These are phyloP conservation scores for Drosophila arawakana DNA, from an alignment of 1,140 invertebrate species.

Conservation along the genomic window DNA sequence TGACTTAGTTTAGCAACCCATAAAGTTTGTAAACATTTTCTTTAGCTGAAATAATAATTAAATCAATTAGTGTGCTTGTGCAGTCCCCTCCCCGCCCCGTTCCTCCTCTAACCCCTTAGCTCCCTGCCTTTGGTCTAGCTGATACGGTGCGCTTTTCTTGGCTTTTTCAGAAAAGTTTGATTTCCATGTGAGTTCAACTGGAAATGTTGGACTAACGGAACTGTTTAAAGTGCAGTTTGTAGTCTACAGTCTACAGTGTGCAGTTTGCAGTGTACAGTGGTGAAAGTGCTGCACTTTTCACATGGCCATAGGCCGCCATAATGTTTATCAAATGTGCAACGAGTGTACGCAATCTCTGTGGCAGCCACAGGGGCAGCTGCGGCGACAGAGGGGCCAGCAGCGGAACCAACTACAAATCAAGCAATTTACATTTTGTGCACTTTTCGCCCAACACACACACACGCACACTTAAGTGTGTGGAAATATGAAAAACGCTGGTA, in stretches of 20 bases:
- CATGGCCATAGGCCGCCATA: slow-evolving; percentile 71
- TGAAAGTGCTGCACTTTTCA: slow-evolving; percentile 77
- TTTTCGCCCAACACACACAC: slow-evolving; percentile 44
- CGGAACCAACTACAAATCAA: slow-evolving; percentile 59
- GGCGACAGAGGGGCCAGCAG: not conserved
- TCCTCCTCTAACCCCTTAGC: not conserved
- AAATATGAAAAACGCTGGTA: slow-evolving; percentile 53
- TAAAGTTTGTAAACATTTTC: not conserved
- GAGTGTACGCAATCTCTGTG: slow-evolving; percentile 16
- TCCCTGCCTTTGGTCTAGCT: not conserved
- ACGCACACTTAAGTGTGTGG: slow-evolving; percentile 10
- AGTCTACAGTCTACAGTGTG: no score
- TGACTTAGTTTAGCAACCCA: no score
- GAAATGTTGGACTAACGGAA: slow-evolving; percentile 18
- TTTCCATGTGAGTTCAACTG: slow-evolving; percentile 54
- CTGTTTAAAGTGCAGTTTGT: slow-evolving; percentile 56
- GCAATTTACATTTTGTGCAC: slow-evolving; percentile 73
- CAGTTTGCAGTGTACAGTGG: slow-evolving; percentile 40
- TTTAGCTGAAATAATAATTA: not conserved
- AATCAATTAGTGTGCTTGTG: not conserved
- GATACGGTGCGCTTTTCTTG: slow-evolving; percentile 15
- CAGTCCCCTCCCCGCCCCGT: not conserved
- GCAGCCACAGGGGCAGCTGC: not conserved
- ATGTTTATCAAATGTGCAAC: slow-evolving; percentile 66
- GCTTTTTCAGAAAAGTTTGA: slow-evolving; percentile 46